Base-by-base conservation (phyloP, 2,888 invertebrate genomes). In the Limenitis camilla region DNA sequence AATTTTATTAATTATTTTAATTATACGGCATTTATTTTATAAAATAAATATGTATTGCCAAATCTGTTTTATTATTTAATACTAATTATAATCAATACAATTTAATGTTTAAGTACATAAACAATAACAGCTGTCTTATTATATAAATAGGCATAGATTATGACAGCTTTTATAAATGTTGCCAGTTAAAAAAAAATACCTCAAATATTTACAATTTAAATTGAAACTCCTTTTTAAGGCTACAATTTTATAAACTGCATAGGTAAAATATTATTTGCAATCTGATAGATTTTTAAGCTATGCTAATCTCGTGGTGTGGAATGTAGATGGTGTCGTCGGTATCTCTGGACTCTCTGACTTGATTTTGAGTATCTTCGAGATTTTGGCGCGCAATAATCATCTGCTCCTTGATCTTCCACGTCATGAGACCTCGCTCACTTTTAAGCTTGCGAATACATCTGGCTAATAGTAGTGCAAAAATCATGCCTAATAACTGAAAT, bases 381-480 rank as follows among this genome's bases (percentile, higher is more conserved):
- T 64, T 69, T 46, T 79, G 65, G 0, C 80, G 68, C 0, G 78
- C 83, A 54, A 81, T 60, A 36, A 87, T 85, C 62, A 89, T 80
- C 62, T 89, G 89, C 60, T 91, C 90, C 52, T 89, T 84, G 39
- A 90, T 79, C 71, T 92, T 92, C 91, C 93, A 93, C 47, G 89
- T 83, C 56, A 91, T 88, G 7, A 91, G 81, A 50, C 91, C 91
- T 31, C 89, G 89, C 62, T 92, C 91, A 1, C 92, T 92, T 71
- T 94, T 94, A 70, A 92, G 88, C 56, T 91, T 90, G 32, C 94
- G 91, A 63, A 98, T 93, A 49, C 94, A 93, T 65, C 93, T 92
- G 9, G 96, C 96, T 71, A 98, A 79, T 77, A 95, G 93, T 63
- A 95, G 91, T 1, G 97, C 94, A 70, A 97, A 96, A 65, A 95